A percentile compares a stretch with the other conserved stretches of the same genome.
These are phyloP conservation scores for Lochmaea capreae DNA, from an alignment of 2,888 invertebrate species.

Conservation along the genomic window DNA sequence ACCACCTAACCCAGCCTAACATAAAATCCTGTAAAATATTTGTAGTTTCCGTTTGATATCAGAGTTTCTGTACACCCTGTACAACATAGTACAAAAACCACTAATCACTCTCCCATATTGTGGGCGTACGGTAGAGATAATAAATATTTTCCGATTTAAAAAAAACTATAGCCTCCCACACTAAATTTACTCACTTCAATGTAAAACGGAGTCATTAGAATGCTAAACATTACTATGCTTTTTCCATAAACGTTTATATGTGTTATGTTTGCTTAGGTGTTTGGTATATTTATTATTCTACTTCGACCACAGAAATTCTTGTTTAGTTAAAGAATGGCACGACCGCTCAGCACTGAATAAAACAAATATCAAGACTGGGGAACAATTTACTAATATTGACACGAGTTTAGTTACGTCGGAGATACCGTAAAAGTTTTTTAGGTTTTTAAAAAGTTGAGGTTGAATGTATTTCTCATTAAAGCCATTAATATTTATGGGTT, in stretches of 20 bases:
- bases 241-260: slow-evolving; percentile 59
- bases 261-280: slow-evolving; percentile 59
- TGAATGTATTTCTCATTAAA: too few species aligned
- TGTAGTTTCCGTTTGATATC: too few species aligned
- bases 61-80: too few species aligned
- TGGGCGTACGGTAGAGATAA: slow-evolving; percentile 50
- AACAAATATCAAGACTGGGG: slow-evolving; percentile 32
- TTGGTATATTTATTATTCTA: slow-evolving; percentile 37
- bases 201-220: slow-evolving; percentile 57
- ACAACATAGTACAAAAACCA: neutral
- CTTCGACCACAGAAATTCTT: slow-evolving; percentile 56
- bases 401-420: slow-evolving; percentile 19
- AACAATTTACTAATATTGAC: slow-evolving; percentile 32
- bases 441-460: neutral
- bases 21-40: too few species aligned
- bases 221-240: slow-evolving; percentile 59
- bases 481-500: too few species aligned
- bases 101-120: slow-evolving; percentile 14
- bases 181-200: slow-evolving; percentile 53
- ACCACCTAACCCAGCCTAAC: too few species aligned
- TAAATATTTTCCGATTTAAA: slow-evolving; percentile 48
- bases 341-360: slow-evolving; percentile 34
- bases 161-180: slow-evolving; percentile 58
- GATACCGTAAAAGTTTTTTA: neutral
- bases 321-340: slow-evolving; percentile 39